Base-by-base conservation (phyloP, 2,888 invertebrate genomes). In the Pasiphila rectangulata region DNA sequence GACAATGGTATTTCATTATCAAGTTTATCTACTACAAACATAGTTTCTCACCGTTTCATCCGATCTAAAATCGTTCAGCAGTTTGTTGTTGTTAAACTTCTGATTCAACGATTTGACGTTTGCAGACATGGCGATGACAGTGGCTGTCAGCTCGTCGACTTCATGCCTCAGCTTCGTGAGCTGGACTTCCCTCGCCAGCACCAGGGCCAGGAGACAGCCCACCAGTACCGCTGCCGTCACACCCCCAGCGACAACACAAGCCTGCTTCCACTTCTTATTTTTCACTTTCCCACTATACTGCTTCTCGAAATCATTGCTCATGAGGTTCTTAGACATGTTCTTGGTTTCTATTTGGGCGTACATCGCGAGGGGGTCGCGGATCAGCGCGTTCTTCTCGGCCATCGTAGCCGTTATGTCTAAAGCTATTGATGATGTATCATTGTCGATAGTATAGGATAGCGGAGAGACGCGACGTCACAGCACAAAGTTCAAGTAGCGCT, bases 291-390 rank as follows among this genome's bases (percentile, higher is more conserved):
- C 69, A 51, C 67, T 69, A 58, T 78, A 85, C 59, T 83, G 83
- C 63, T 76, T 74, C 65, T 85, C 84, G 54, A 81, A 86, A 53
- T 88, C 87, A 55, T 82, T 82, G 54, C 79, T 79, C 79, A 88
- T 83, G 65, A 88, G 70, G 51, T 83, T 87, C 70, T 82, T 83
- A 9, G 86, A 83, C 67, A 80, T 67, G 72, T 85, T 85, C 65
- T 80, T 80, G 24, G 69, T 72, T 50, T 81, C 78, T 49, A 79
- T 72, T 63, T 82, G 82, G 13, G 80, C 78, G 58, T 83, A 84
- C 81, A 86, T 83, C 29, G 72, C 64, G 59, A 69, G 62, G 25
- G 73, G 64, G 56, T 79, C 73, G 45, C 78, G 74, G 67, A 84
- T 81, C 32, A 84, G 72, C 51, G 81, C 80, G 75, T 79, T 74